Percentiles rank a stretch among this genome's conserved stretches.
Evolutionary conservation across 2,113 vertebrate genomes (phyloP).

Genomic region (Mormoops blainvillei): DNA sequence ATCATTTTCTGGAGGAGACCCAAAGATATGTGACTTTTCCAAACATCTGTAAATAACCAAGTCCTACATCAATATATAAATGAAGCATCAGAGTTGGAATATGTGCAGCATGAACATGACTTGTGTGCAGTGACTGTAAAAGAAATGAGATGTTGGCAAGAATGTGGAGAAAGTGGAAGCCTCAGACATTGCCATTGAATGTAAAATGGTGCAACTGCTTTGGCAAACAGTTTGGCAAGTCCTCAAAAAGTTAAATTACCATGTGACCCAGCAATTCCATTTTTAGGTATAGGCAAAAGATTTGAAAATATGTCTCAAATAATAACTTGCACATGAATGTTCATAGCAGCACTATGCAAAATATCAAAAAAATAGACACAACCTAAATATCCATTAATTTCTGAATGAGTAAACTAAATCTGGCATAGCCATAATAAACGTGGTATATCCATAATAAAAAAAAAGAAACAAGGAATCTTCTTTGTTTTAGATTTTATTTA

Average conservation of each 20-base stretch:
- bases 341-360: neutral
- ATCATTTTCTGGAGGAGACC: neutral
- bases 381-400: neutral
- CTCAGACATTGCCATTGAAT: neutral
- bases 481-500: no score
- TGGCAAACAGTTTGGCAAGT: neutral
- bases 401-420: neutral
- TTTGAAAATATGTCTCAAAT: neutral
- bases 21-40: neutral
- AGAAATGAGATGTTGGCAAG: neutral
- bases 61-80: neutral
- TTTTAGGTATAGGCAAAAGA: neutral
- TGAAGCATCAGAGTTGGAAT: neutral
- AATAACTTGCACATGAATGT: neutral
- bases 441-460: no score
- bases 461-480: no score
- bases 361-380: neutral
- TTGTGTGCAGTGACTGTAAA: neutral
- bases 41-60: neutral
- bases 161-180: neutral
- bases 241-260: conserved; percentile 2
- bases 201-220: neutral
- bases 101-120: neutral
- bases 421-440: neutral
- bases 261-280: neutral